Evolutionary conservation across 2,888 invertebrate genomes (phyloP).

Genomic region (Eledona agricola): DNA sequence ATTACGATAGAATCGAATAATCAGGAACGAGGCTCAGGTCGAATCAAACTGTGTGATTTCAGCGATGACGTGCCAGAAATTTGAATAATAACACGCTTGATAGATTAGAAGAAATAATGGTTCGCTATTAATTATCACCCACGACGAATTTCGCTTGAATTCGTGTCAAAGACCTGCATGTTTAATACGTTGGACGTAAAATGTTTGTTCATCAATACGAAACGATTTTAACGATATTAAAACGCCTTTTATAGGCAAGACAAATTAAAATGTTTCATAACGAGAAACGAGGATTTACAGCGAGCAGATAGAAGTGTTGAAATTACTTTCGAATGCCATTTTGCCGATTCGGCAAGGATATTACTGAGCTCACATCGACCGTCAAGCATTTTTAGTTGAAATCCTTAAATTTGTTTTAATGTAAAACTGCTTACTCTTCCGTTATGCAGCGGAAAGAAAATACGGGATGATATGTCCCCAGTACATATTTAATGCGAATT

Average conservation of each 20-base stretch:
- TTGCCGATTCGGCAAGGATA: slow-evolving; percentile 9
- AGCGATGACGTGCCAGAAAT: slow-evolving; percentile 38
- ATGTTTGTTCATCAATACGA: too few relatives aligned
- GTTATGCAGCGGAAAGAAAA: slow-evolving; percentile 1
- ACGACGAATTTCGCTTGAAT: slow-evolving; percentile 27
- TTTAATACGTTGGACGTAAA: slow-evolving; percentile 4
- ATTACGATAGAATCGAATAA: slow-evolving; percentile 33
- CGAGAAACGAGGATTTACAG: too few relatives aligned
- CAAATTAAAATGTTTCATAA: too few relatives aligned
- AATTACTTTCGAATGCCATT: not conserved
- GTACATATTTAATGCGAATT: slow-evolving; percentile 4
- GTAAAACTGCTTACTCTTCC: not conserved
- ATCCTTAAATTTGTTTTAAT: too few relatives aligned
- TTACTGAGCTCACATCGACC: too few relatives aligned
- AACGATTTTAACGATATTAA: too few relatives aligned
- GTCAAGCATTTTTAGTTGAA: too few relatives aligned
- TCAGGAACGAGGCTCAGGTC: slow-evolving; percentile 25
- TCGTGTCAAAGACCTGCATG: slow-evolving; percentile 18
- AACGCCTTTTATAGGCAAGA: too few relatives aligned
- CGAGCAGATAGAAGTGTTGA: too few relatives aligned
- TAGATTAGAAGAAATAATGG: slow-evolving; percentile 36
- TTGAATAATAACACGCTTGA: slow-evolving; percentile 36
- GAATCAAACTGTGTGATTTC: slow-evolving; percentile 33
- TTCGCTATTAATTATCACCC: slow-evolving; percentile 35
- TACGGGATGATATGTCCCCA: not conserved